Conservation (phyloP, 2,797 vertebrate genomes). For the Acanthurus leucopareius region DNA sequence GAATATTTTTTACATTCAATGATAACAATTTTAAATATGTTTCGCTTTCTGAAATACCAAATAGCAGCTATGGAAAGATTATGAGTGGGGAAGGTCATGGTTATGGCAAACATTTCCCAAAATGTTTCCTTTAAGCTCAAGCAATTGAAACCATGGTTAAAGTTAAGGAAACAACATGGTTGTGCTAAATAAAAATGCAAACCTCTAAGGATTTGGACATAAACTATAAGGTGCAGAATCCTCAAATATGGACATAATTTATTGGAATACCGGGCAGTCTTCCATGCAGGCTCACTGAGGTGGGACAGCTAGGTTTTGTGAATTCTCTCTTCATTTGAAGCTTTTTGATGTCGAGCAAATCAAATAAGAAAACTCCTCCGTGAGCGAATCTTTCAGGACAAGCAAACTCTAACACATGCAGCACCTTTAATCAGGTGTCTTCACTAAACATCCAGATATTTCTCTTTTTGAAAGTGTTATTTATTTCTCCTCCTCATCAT, state of each 20-base stretch:
- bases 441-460: constrained; percentile 14
- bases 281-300: constrained; percentile 39
- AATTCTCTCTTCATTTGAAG: constrained; percentile 18
- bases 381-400: constrained; percentile 11
- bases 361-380: background rate
- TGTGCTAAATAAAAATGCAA: background rate
- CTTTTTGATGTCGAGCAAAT: background rate
- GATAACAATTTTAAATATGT: background rate
- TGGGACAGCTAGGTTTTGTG: background rate
- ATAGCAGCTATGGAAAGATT: background rate
- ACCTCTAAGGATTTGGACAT: background rate
- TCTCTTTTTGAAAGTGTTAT: background rate
- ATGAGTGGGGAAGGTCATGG: background rate
- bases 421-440: background rate
- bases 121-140: background rate
- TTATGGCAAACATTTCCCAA: background rate
- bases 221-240: constrained; percentile 1
- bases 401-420: constrained; percentile 57
- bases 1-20: background rate
- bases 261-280: background rate
- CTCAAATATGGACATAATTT: constrained; percentile 4
- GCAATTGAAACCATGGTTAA: background rate
- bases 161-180: background rate
- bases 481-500: constrained; percentile 18
- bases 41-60: background rate